Conservation (phyloP, 1,140 invertebrate species). For the Orius laevigatus region DNA sequence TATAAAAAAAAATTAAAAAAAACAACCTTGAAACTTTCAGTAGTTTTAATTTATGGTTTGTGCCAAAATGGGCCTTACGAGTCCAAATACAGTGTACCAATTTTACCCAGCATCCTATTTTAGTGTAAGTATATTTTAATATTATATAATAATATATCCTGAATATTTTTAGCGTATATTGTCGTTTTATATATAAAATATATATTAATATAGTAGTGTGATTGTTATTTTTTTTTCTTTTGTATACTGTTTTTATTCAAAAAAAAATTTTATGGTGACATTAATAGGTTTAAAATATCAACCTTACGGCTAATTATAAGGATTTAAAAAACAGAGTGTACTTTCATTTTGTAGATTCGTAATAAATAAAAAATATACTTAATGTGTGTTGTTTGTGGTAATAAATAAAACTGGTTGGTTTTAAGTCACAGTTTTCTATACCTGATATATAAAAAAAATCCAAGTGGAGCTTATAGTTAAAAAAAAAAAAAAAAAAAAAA, state of each 20-base stretch:
- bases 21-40: constrained; percentile 9
- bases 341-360: constrained; percentile 10
- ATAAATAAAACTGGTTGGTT: constrained; percentile 4
- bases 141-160: constrained; percentile 10
- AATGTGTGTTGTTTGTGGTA: constrained; percentile 11
- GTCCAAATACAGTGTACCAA: constrained; percentile 10
- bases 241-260: background rate
- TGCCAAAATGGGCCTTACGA: constrained; percentile 11
- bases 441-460: too few relatives aligned
- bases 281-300: constrained; percentile 10
- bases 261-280: constrained; percentile 3
- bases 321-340: constrained; percentile 5
- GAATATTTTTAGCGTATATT: constrained; percentile 13
- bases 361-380: constrained; percentile 6
- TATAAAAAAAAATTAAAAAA: constrained; percentile 6
- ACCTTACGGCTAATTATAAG: constrained; percentile 10
- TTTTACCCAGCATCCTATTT: constrained; percentile 11
- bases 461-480: too few relatives aligned
- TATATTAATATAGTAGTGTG: constrained; percentile 4
- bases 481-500: too few relatives aligned
- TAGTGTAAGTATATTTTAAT: constrained; percentile 14
- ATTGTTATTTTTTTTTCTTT: constrained; percentile 11
- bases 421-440: too few relatives aligned
- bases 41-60: constrained; percentile 11
- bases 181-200: constrained; percentile 1